These are phyloP conservation scores for Drosophila macrothrix DNA, from an alignment of 2,888 invertebrate genomes.

Conservation along the genomic window DNA sequence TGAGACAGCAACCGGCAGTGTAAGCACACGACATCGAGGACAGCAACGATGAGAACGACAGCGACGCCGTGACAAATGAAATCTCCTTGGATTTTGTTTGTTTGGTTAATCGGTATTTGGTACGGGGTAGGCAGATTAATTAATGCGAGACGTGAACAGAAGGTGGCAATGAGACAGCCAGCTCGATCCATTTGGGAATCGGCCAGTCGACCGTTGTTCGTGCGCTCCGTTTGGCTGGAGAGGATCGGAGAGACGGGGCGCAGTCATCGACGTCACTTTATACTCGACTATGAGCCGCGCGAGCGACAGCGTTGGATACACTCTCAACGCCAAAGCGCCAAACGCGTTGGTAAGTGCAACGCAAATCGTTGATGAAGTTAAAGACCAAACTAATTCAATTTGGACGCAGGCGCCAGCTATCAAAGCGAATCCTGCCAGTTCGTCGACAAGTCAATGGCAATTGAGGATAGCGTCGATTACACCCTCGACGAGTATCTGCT, in stretches of 20 bases:
- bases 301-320: conserved; percentile 59
- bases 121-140: conserved; percentile 43
- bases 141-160: conserved; percentile 29
- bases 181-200: conserved; percentile 87
- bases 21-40: conserved; percentile 51
- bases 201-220: conserved; percentile 87
- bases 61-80: conserved; percentile 30
- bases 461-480: conserved; percentile 53
- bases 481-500: conserved; percentile 60
- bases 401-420: conserved; percentile 36
- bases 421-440: conserved; percentile 54
- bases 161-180: conserved; percentile 83
- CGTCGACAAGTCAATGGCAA: conserved; percentile 30
- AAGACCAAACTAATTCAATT: not conserved
- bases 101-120: conserved; percentile 31
- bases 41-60: conserved; percentile 35
- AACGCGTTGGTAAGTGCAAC: conserved; percentile 33
- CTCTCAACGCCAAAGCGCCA: conserved; percentile 53
- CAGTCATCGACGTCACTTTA: conserved; percentile 82
- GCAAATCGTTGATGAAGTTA: not conserved
- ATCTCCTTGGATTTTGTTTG: conserved; percentile 38
- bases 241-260: conserved; percentile 86
- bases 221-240: conserved; percentile 89
- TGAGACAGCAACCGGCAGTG: conserved; percentile 61
- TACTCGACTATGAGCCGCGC: conserved; percentile 82